Evolutionary conservation across 2,113 vertebrate genomes (phyloP).

Genomic region (Paramisgurnus dabryanus): DNA sequence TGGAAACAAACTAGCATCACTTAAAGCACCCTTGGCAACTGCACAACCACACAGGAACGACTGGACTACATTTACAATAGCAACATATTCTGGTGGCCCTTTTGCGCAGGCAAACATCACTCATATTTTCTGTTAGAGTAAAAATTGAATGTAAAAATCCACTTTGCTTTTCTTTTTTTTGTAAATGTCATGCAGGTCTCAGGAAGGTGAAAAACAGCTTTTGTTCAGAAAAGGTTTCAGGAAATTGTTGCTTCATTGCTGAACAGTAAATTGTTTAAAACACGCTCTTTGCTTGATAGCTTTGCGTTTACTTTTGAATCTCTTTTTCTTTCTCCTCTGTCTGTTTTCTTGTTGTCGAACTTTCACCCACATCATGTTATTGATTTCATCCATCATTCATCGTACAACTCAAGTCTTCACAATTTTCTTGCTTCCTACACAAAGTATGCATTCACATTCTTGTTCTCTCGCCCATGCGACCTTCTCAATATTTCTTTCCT

Average conservation of each 20-base stretch:
- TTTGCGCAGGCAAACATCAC: neutral
- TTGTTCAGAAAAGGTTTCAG: neutral
- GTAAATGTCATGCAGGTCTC: conserved; percentile 19
- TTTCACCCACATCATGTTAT: neutral
- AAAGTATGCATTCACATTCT: conserved; percentile 16
- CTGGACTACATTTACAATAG: too few relatives aligned
- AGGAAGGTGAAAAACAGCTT: neutral
- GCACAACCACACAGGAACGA: too few relatives aligned
- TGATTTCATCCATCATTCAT: conserved; percentile 41
- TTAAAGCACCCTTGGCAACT: too few relatives aligned
- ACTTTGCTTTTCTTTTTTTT: conserved; percentile 4
- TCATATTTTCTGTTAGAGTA: neutral
- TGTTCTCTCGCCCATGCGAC: neutral
- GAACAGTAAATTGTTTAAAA: conserved; percentile 19
- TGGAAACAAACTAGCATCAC: too few relatives aligned
- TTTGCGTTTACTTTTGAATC: conserved; percentile 11
- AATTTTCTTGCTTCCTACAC: conserved; percentile 41
- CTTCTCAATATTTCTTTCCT: conserved; percentile 56
- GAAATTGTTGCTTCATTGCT: conserved; percentile 1
- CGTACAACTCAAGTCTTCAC: conserved; percentile 35
- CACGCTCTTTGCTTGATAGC: conserved; percentile 23
- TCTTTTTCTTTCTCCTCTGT: neutral
- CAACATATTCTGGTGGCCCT: too few relatives aligned
- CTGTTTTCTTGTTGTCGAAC: conserved; percentile 6
- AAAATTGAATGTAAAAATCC: neutral